phyloP scores from a whole-genome alignment of 2,888 invertebrate species.

The Philaethria dido region DNA sequence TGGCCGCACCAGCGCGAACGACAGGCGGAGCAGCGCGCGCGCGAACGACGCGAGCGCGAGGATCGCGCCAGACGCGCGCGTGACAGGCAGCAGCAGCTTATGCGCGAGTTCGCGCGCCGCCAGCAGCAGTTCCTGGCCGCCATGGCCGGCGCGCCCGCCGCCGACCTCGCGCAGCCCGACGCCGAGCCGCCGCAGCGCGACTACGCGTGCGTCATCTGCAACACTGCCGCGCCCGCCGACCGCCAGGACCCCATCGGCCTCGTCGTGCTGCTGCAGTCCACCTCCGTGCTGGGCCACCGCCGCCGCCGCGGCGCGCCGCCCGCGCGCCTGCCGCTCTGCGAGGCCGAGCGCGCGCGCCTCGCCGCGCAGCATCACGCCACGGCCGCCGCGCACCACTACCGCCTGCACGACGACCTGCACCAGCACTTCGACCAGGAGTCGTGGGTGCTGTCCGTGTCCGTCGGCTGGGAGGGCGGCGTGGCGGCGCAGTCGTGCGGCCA shows the following conservation, averaged over 20 bases:
- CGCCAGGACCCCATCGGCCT: conserved; percentile 91
- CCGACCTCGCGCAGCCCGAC: conserved; percentile 91
- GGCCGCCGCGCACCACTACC: conserved; percentile 89
- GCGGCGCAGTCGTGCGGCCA: conserved; percentile 98
- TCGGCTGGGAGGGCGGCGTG: conserved; percentile 96
- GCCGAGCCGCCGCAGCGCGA: conserved; percentile 87
- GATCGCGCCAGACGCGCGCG: conserved; percentile 93
- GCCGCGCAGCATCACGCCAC: conserved; percentile 82
- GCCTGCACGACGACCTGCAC: conserved; percentile 89
- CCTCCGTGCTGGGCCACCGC: conserved; percentile 94
- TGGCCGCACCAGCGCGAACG: conserved; percentile 93
- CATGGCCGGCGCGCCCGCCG: conserved; percentile 91
- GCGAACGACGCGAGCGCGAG: conserved; percentile 90
- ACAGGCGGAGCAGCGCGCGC: conserved; percentile 88
- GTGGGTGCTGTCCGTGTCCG: conserved; percentile 89
- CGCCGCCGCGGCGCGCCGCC: conserved; percentile 65
- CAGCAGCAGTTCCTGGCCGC: conserved; percentile 96
- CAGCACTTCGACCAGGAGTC: conserved; percentile 91
- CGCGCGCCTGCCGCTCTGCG: conserved; percentile 72
- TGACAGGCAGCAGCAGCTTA: conserved; percentile 95
- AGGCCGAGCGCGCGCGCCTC: conserved; percentile 81
- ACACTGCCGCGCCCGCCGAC: conserved; percentile 93
- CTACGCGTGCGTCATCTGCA: conserved; percentile 98
- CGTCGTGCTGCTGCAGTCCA: conserved; percentile 93
- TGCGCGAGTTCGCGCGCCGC: conserved; percentile 96